Percentiles rank a stretch among this genome's conserved stretches.
Evolutionary conservation across 2,888 invertebrate species (phyloP).

Genomic region (Sarcophaga variegata): DNA sequence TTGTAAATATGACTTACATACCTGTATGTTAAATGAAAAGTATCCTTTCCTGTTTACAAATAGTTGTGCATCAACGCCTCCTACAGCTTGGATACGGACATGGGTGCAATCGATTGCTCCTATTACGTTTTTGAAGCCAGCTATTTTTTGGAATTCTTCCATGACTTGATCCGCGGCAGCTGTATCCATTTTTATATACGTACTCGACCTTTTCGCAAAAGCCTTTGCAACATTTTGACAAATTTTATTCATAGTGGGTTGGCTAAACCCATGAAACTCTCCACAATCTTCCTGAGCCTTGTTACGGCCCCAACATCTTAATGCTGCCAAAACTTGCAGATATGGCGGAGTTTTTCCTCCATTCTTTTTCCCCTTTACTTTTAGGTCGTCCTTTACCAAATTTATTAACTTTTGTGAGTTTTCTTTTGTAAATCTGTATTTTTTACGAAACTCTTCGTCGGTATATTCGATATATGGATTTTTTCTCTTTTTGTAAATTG

Average conservation of each 20-base stretch:
- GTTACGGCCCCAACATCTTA: not conserved
- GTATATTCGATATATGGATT: constrained; percentile 5
- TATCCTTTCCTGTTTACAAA: constrained; percentile 22
- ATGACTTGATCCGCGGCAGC: not conserved
- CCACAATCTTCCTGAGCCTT: constrained; percentile 9
- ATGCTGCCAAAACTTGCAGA: no score
- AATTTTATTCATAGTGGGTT: constrained; percentile 18
- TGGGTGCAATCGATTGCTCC: constrained; percentile 48
- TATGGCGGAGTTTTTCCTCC: no score
- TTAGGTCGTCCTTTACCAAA: no score
- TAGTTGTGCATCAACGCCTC: constrained; percentile 21
- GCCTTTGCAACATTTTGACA: constrained; percentile 5
- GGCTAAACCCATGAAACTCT: constrained; percentile 22
- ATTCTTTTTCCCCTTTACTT: no score
- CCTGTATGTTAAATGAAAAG: not conserved
- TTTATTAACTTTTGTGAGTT: no score
- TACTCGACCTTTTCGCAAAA: constrained; percentile 4
- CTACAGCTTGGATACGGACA: constrained; percentile 38
- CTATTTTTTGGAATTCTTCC: constrained; percentile 30
- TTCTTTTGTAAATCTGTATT: no score
- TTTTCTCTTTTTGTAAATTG: not conserved
- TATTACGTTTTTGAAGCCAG: constrained; percentile 34
- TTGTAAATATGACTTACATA: not conserved
- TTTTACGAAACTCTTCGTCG: not conserved
- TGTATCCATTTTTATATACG: not conserved